Evolutionary conservation across 2,888 invertebrate species (phyloP), one percentile per base, ranked within the genome.

Genomic region (Leptothorax acervorum): DNA sequence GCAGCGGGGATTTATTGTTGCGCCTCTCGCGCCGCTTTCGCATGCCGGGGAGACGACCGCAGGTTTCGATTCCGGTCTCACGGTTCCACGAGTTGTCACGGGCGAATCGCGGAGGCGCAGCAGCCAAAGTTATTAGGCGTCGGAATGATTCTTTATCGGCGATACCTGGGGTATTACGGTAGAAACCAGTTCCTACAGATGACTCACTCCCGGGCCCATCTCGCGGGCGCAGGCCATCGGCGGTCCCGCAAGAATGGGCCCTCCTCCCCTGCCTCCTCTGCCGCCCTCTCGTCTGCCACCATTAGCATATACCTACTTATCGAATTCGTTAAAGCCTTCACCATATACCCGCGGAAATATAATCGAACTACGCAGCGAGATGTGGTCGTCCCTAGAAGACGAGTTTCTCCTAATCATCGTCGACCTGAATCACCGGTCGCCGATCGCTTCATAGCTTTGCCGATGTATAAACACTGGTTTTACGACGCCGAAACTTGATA

Each of bases 271-370:
- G 35, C 2, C n/a, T 23, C 23, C 23, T 45, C 55, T 28, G 15
- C n/a, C 45, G 11, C 35, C 18, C 15, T 35, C 82, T 42, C 35
- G 23, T 39, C 51, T 42, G 42, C 48, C 39, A 74, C 62, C 86
- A 91, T 91, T 90, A 90, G 82, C 91, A 87, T 91, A 88, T 86
- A 65, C 83, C 86, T 83, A 87, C 85, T 91, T 91, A 91, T 89
- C 88, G 87, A 90, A 91, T 91, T 91, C 87, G 88, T 91, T 89
- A 84, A 88, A 85, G 85, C 76, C 66, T 79, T 79, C 78, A 51
- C 82, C 83, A 89, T 86, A 88, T 48, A 18, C 53, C 78, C 65
- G 78, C 75, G 86, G 79, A 89, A 90, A 89, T 85, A 83, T 63
- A 84, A 45, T 42, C 68, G 73, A 81, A 68, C 62, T 81, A 51